These are phyloP conservation scores for Ficedula albicollis DNA, from an alignment of 2,797 vertebrate genomes.

Conservation along the genomic window DNA sequence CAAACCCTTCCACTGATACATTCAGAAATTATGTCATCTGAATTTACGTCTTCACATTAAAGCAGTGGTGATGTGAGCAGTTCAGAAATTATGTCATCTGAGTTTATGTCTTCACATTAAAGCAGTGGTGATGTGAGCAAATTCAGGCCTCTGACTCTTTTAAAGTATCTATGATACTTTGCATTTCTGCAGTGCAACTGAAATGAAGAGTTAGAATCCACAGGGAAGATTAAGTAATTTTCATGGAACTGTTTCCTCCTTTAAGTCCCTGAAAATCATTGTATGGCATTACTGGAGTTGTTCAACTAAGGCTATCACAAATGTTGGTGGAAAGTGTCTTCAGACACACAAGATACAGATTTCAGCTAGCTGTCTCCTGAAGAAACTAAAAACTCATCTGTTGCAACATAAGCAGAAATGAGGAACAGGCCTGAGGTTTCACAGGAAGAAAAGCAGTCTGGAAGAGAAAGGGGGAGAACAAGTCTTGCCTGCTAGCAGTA, in stretches of 20 bases:
- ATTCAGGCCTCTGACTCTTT: not conserved
- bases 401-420: not conserved
- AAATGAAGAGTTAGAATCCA: not conserved
- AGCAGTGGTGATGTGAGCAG: not conserved
- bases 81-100: too few species aligned
- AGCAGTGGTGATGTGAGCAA: not conserved
- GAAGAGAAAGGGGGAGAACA: not conserved
- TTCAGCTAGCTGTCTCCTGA: not conserved
- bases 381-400: not conserved
- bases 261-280: not conserved
- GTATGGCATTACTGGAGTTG: not conserved
- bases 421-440: not conserved
- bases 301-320: not conserved
- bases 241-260: not conserved
- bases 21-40: not conserved
- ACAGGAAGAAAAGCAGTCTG: not conserved
- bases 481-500: constrained; percentile 4
- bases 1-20: not conserved
- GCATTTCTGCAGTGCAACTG: not conserved
- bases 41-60: not conserved
- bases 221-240: not conserved
- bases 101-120: not conserved
- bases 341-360: not conserved
- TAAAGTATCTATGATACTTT: not conserved
- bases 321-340: not conserved